Percentiles rank a stretch among this genome's conserved stretches.
phyloP scores from a whole-genome alignment of 2,113 vertebrate genomes.

The Pyrgilauda ruficollis region DNA sequence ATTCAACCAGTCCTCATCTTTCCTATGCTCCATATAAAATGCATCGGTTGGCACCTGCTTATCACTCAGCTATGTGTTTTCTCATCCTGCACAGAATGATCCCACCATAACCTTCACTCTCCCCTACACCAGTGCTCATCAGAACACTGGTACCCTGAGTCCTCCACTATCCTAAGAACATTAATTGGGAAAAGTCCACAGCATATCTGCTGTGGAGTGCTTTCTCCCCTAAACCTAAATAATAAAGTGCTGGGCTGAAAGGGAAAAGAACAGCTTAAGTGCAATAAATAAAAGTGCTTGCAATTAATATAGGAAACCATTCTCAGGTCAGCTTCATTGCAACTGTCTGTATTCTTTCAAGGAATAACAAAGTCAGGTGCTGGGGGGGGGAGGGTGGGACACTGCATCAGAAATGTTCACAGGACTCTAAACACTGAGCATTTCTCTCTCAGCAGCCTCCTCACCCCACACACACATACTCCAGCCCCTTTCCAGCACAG shows the following conservation, averaged over 20 bases:
- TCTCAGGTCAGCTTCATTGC: conserved; percentile 65
- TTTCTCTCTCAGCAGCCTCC: conserved; percentile 17
- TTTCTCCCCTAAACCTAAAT: conserved; percentile 2
- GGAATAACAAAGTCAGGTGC: conserved; percentile 61
- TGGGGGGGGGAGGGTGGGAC: not conserved
- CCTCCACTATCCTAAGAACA: not conserved
- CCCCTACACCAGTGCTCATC: not conserved
- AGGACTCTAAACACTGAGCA: conserved; percentile 30
- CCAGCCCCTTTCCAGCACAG: conserved; percentile 55
- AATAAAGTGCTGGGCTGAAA: conserved; percentile 68
- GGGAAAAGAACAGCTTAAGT: conserved; percentile 69
- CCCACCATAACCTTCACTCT: not conserved
- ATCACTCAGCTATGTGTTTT: not conserved
- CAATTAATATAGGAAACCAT: conserved; percentile 73
- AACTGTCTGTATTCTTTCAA: conserved; percentile 75
- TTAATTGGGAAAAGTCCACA: not conserved
- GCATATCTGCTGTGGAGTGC: not conserved
- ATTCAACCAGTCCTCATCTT: not conserved
- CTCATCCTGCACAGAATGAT: not conserved
- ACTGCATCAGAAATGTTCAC: conserved; percentile 14
- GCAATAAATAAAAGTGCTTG: conserved; percentile 79
- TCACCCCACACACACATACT: not conserved
- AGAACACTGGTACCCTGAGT: conserved; percentile 1
- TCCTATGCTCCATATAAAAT: not conserved
- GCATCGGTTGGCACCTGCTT: not conserved